Base-by-base conservation (phyloP, 1,140 invertebrate genomes). In the Brachystomella parvula region DNA sequence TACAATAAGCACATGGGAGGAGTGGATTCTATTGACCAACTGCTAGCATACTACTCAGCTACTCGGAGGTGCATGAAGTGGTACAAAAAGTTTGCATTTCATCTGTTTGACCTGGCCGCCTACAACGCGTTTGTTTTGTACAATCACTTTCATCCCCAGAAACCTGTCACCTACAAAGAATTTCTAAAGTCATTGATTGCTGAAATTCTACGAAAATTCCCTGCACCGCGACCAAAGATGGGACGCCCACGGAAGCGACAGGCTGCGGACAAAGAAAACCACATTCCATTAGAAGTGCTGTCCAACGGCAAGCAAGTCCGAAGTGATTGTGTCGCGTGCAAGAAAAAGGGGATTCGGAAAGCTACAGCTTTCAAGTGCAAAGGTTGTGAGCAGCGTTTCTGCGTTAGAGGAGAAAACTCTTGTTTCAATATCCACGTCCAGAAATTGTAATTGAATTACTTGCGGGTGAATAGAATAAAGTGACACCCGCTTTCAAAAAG, bases 1-100 rank as follows among this genome's bases (percentile, higher is more conserved):
- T 79, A 79, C 64, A 76, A 74, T 66, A 59, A 69, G 65, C 75
- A 72, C 66, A 79, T 79, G 75, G 76, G 76, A 29, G 63, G 69
- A 30, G 76, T 79, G 1, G 77, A 78, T 65, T 70, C 69, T 58
- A 67, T 72, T 0, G 75, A 78, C 66, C 75, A 76, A 76, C 65
- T 76, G 49, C 67, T 75, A 19, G 75, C 72, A 30, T 70, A 70
- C 1, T 73, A 77, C 60, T 47, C 71, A 49, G 72, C 71, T 49
- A 68, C 76, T 60, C 66, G 75, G 32, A 77, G 76, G 73, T 69
- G 73, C 19, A 53, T 73, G n/a, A 78, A 77, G 67, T 77, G 77
- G 76, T 74, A 78, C 70, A 76, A 77, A 71, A 79, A 77, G 63
- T 70, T 69, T 58, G 73, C 75, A 63, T 75, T 75, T 31, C 70